A percentile compares a stretch with the other conserved stretches of the same genome.
Conservation (phyloP, 2,113 vertebrate species). For the Ptilorrhoa leucosticta region DNA sequence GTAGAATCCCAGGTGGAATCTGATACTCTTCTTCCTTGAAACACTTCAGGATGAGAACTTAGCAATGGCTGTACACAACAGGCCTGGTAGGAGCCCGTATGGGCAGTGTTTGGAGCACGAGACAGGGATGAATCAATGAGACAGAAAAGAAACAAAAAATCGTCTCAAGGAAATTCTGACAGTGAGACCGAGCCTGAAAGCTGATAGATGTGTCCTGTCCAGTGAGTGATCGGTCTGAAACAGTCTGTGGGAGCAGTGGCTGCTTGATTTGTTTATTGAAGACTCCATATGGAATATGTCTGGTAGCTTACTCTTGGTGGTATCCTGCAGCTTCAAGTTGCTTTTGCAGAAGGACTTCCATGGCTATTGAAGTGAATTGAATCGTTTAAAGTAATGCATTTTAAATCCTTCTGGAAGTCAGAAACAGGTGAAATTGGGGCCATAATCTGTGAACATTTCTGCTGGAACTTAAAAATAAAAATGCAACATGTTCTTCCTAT, state of each 20-base stretch:
- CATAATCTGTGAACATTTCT: not conserved
- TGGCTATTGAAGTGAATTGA: not conserved
- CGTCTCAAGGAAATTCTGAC: not conserved
- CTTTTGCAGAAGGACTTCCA: not conserved
- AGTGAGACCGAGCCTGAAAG: not conserved
- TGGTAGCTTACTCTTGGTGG: not conserved
- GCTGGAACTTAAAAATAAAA: not conserved
- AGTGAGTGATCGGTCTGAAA: not conserved
- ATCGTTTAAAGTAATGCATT: not conserved
- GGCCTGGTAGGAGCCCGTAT: not conserved
- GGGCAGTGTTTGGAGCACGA: not conserved
- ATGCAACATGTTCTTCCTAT: not conserved
- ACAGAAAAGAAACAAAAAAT: not conserved
- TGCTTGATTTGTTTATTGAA: not conserved
- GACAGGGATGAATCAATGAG: not conserved
- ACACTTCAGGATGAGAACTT: not conserved
- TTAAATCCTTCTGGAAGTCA: not conserved
- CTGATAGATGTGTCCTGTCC: not conserved
- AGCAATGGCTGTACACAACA: not conserved
- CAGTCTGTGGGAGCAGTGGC: not conserved
- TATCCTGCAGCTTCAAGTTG: not conserved
- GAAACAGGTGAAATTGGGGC: not conserved
- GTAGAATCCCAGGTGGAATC: fast-evolving
- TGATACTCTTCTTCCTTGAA: not conserved
- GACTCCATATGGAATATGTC: not conserved